Conservation (phyloP, 2,113 vertebrate species). For the Gnathonemus echidnorhynchus region DNA sequence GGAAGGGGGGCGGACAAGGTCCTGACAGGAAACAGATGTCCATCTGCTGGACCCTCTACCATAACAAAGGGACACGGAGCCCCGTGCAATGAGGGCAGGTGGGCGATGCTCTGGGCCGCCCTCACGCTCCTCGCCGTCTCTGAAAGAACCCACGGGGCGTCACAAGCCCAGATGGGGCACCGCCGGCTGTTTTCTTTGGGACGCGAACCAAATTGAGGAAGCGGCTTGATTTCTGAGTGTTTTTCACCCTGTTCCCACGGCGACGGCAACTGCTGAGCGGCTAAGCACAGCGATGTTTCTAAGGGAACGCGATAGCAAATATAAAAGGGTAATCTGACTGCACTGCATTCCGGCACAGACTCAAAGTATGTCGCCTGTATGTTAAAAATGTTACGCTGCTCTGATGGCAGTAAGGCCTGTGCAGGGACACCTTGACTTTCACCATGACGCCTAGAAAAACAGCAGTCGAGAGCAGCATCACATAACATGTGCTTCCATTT, state of each 20-base stretch:
- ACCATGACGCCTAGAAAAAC: background rate
- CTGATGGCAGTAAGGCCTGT: slow-evolving; percentile 21
- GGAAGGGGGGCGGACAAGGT: background rate
- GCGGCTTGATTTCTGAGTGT: slow-evolving; percentile 30
- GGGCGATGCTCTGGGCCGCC: background rate
- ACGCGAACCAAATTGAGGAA: slow-evolving; percentile 12
- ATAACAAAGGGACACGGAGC: slow-evolving; percentile 5
- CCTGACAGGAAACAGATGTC: slow-evolving; percentile 44
- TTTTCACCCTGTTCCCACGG: slow-evolving; percentile 28
- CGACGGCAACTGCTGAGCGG: slow-evolving; percentile 21
- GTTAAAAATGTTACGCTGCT: slow-evolving; percentile 5
- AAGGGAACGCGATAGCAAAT: slow-evolving; percentile 36
- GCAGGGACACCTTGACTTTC: background rate
- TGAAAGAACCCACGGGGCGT: background rate
- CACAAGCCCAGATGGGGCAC: background rate
- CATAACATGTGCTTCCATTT: background rate
- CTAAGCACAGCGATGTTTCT: slow-evolving; percentile 30
- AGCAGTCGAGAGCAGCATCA: background rate
- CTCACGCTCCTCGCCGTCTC: background rate
- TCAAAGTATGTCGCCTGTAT: background rate
- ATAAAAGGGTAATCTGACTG: slow-evolving; percentile 23
- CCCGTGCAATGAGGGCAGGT: slow-evolving; percentile 13
- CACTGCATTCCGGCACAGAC: slow-evolving; percentile 12
- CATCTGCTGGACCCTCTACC: background rate
- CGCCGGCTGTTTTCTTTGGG: background rate